Evolutionary conservation across 2,113 vertebrate genomes (phyloP).

Genomic region (Bos javanicus): DNA sequence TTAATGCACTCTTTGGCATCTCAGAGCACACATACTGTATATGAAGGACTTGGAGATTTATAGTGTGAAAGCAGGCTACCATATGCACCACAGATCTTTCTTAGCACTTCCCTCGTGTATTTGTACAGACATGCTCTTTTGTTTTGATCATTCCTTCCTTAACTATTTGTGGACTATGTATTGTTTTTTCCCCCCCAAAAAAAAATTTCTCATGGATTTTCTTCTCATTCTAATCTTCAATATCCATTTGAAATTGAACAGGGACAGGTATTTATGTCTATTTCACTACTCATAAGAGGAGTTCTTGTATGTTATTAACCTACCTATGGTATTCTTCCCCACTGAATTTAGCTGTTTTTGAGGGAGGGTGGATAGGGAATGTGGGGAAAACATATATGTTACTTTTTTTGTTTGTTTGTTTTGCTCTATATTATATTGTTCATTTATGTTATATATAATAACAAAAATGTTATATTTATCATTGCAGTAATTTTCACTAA

Average conservation of each 20-base stretch:
- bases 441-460: not conserved
- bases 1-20: constrained; percentile 63
- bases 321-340: not conserved
- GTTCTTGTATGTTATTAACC: not conserved
- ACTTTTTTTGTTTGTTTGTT: not conserved
- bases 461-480: not conserved
- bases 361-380: not conserved
- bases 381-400: not conserved
- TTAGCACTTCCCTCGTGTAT: not conserved
- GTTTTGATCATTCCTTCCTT: constrained; percentile 27
- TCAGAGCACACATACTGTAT: not conserved
- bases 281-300: not conserved
- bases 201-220: not conserved
- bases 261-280: not conserved
- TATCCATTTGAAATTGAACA: not conserved
- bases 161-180: not conserved
- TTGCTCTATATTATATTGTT: not conserved
- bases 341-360: not conserved
- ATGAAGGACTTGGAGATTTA: not conserved
- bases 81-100: not conserved
- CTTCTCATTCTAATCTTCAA: constrained; percentile 6
- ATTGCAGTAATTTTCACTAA: not conserved
- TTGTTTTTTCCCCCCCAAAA: not conserved
- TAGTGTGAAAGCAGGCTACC: not conserved
- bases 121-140: not conserved